A percentile compares a stretch with the other conserved stretches of the same genome.
These are phyloP conservation scores for Stramonita haemastoma DNA, from an alignment of 2,888 invertebrate species.

Conservation along the genomic window DNA sequence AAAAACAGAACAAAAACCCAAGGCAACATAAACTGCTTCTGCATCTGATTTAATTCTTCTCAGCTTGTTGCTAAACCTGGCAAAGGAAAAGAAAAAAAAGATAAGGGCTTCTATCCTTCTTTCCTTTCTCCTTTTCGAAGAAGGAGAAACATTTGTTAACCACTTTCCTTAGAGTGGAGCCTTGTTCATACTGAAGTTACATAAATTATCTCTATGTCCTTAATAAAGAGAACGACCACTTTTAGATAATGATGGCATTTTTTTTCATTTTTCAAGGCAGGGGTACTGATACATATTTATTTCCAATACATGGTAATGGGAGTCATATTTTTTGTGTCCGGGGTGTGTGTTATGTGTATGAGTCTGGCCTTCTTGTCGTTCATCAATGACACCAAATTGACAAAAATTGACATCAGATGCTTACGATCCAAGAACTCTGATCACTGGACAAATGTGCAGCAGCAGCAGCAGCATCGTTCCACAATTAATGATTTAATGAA, in stretches of 20 bases:
- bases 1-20: neutral
- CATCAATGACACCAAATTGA: neutral
- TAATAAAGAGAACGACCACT: neutral
- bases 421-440: neutral
- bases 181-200: neutral
- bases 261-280: neutral
- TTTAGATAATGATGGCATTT: neutral
- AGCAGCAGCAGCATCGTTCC: constrained; percentile 34
- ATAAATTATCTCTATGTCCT: neutral
- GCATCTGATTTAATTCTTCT: neutral
- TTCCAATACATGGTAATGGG: constrained; percentile 7
- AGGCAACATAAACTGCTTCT: neutral
- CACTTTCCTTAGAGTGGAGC: neutral
- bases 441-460: neutral
- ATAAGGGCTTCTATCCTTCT: neutral
- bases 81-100: neutral
- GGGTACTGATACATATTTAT: neutral
- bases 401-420: constrained; percentile 2
- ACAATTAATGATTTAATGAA: neutral
- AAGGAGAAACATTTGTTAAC: neutral
- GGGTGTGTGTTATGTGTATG: constrained; percentile 40
- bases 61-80: neutral
- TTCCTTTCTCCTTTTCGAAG: neutral
- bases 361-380: constrained; percentile 36
- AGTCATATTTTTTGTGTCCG: constrained; percentile 25